Conservation (phyloP, 2,797 vertebrate genomes). For the Clamator glandarius region DNA sequence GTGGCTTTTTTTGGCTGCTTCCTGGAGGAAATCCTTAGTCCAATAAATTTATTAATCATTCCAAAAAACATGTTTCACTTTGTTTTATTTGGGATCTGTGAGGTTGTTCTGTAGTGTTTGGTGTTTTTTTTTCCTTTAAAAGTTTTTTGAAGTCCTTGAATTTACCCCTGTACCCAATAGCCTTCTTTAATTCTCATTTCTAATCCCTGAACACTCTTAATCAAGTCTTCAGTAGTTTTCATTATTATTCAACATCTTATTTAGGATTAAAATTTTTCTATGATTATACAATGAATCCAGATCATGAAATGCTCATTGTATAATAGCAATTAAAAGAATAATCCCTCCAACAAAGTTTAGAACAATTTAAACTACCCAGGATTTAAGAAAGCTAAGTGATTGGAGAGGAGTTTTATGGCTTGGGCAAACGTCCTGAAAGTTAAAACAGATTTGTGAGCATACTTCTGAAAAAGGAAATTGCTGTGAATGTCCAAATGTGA, state of each 20-base stretch:
- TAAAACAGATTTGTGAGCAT: conserved; percentile 20
- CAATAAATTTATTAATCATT: conserved; percentile 57
- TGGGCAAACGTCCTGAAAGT: conserved; percentile 54
- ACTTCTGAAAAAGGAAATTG: not conserved
- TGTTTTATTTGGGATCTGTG: not conserved
- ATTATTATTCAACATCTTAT: conserved; percentile 80
- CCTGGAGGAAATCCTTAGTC: conserved; percentile 11
- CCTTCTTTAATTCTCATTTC: conserved; percentile 64
- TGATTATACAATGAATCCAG: conserved; percentile 65
- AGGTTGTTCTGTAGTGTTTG: not conserved
- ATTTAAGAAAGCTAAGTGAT: conserved; percentile 65
- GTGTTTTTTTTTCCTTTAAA: not conserved
- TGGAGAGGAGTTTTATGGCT: conserved; percentile 60
- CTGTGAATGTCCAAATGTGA: not conserved
- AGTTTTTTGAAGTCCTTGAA: conserved; percentile 60
- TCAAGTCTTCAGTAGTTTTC: conserved; percentile 75
- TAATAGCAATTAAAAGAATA: conserved; percentile 74
- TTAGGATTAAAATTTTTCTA: conserved; percentile 76
- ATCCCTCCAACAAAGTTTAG: conserved; percentile 67
- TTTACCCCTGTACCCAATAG: conserved; percentile 49
- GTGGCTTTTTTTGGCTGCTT: conserved; percentile 26
- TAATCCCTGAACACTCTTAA: conserved; percentile 75
- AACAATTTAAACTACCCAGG: conserved; percentile 66
- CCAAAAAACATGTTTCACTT: conserved; percentile 44
- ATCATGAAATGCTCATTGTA: conserved; percentile 68